Conservation (phyloP, 2,113 vertebrate genomes). For the Plectropomus leopardus region DNA sequence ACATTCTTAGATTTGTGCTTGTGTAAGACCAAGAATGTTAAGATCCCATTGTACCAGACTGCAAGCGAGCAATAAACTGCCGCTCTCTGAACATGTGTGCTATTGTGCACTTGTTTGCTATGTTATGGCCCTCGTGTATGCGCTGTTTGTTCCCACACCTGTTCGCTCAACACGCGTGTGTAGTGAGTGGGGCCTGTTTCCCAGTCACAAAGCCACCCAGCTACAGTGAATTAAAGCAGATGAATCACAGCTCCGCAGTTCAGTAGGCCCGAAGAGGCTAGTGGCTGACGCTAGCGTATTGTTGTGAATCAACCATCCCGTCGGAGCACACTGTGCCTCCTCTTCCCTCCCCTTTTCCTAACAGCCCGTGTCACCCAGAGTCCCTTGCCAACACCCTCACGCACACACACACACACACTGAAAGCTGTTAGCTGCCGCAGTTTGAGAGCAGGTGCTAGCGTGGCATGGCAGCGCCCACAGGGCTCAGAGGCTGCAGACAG, state of each 20-base stretch:
- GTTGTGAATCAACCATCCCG: conserved; percentile 61
- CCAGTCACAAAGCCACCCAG: conserved; percentile 1
- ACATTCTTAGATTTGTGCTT: not conserved
- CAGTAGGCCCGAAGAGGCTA: conserved; percentile 40
- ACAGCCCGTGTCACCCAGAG: conserved; percentile 57
- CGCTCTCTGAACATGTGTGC: not conserved
- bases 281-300: conserved; percentile 52
- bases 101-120: conserved; percentile 16
- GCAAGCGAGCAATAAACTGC: not conserved
- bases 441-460: conserved; percentile 70
- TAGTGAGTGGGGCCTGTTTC: not conserved
- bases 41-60: conserved; percentile 1
- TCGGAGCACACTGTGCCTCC: conserved; percentile 31
- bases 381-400: conserved; percentile 43
- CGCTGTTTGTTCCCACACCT: conserved; percentile 23
- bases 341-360: conserved; percentile 53
- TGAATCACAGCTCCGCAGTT: conserved; percentile 50
- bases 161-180: not conserved
- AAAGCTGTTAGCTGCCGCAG: conserved; percentile 63
- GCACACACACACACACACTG: conserved; percentile 39
- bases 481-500: conserved; percentile 49
- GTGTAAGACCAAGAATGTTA: conserved; percentile 13
- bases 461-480: conserved; percentile 48
- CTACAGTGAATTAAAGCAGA: conserved; percentile 42
- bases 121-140: not conserved